Evolutionary conservation across 2,113 vertebrate species (phyloP).

Genomic region (Ochotona curzoniae): DNA sequence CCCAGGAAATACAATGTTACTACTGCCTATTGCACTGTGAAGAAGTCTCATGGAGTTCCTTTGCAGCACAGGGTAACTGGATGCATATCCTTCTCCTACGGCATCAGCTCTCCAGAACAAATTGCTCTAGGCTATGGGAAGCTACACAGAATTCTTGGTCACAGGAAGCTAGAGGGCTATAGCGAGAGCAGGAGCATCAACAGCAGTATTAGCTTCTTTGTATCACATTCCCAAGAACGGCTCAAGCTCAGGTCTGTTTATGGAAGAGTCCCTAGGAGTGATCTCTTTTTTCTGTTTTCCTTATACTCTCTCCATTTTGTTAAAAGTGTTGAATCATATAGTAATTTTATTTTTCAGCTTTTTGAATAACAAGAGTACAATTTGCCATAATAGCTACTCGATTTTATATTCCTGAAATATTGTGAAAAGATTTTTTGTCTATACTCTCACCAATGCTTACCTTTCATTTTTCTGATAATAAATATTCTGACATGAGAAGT

Average conservation of each 20-base stretch:
- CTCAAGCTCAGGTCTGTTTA: neutral
- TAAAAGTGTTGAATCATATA: no score
- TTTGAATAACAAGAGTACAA: no score
- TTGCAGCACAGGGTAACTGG: neutral
- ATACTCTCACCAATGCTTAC: no score
- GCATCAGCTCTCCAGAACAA: neutral
- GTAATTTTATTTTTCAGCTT: no score
- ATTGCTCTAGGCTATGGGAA: neutral
- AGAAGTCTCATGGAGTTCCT: neutral
- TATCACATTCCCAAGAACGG: neutral
- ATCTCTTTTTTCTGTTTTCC: neutral
- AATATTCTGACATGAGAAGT: no score
- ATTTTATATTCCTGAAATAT: no score
- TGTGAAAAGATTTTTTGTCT: no score
- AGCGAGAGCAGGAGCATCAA: neutral
- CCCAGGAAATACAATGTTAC: no score
- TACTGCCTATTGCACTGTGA: neutral
- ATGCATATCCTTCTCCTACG: neutral
- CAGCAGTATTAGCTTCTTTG: neutral
- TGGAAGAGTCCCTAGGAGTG: neutral
- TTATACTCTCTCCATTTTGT: neutral
- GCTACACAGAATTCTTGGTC: neutral
- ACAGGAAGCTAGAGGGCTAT: neutral
- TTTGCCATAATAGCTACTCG: no score
- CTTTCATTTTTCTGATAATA: no score